Evolutionary conservation across 2,113 vertebrate species (phyloP), one percentile per base, ranked within the genome.

Genomic region (Paedocypris sp.): DNA sequence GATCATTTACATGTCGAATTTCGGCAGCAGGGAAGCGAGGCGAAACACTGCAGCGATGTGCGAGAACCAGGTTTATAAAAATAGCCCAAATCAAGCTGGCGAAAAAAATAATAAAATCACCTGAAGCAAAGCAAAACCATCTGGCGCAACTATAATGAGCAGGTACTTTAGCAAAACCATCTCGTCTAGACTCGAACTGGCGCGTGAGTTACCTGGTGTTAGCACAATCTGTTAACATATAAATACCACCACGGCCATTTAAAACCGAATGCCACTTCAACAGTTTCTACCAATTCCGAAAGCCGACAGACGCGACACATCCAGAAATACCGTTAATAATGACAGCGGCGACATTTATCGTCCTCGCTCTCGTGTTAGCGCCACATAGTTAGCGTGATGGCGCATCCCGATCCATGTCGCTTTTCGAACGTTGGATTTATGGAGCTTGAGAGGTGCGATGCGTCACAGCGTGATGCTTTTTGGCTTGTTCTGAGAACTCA

Each of bases 371-470:
- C 25, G 31, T 35, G 25, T 60, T 23, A 43, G 20, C 16, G 22
- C 51, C 42, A 60, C 25, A 35, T n/a, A 39, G 13, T 66, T 56
- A 56, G 49, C 31, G 7, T 12, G 26, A 18, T 43, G 43, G 49
- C 29, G 46, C 26, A 60, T 46, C 35, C 35, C 20, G 54, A 43
- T 63, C 43, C 26, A 31, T 38, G 48, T 38, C 53, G 15, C 20
- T 49, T 64, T 60, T 61, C 63, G 53, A 61, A 69, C 22, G 20
- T 28, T n/a, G n/a, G 36, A 69, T 73, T 72, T 60, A 59, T 61
- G 51, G 61, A 22, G 13, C 35, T 31, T 5, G 33, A 50, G 19
- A 62, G 54, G 60, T 19, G 50, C 60, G 54, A 72, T 52, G 60
- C 48, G 69, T 64, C 57, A 62, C 59, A 48, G 38, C 36, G 46